Percentiles rank a stretch among this genome's conserved stretches.
These are phyloP conservation scores for Lamellibrachia luymesi DNA, from an alignment of 1,140 invertebrate genomes.

Conservation along the genomic window DNA sequence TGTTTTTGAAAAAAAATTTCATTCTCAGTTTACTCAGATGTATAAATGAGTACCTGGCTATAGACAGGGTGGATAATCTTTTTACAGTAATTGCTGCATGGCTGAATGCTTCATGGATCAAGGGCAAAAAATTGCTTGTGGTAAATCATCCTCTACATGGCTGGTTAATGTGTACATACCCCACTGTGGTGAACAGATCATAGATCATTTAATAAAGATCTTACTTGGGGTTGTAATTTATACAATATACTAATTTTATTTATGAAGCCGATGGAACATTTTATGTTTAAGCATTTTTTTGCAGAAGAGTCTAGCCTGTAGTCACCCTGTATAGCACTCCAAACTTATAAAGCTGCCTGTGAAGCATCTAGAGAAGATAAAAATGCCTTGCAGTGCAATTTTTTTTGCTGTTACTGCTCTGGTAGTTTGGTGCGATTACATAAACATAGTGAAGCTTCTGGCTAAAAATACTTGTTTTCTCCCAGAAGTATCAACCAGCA, in stretches of 20 bases:
- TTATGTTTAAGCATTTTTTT: too few species aligned
- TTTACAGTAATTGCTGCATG: too few species aligned
- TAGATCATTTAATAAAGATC: too few species aligned
- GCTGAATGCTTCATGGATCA: neutral
- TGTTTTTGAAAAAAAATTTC: neutral
- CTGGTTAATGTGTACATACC: too few species aligned
- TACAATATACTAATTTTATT: too few species aligned
- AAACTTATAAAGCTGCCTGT: neutral
- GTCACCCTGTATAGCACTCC: neutral
- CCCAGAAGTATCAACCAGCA: neutral
- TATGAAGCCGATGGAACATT: too few species aligned
- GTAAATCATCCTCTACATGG: too few species aligned
- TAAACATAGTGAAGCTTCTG: neutral
- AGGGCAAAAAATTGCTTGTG: neutral
- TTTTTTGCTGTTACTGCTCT: neutral
- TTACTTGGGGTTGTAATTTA: too few species aligned
- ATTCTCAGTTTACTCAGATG: neutral
- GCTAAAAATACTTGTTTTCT: constrained; percentile 1
- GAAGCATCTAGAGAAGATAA: neutral
- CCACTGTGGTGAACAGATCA: too few species aligned
- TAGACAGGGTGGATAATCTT: too few species aligned
- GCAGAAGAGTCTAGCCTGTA: too few species aligned
- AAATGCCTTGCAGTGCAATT: neutral
- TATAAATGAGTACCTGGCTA: neutral
- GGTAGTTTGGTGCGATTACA: neutral